These are phyloP conservation scores for Papilio polyxenes DNA, from an alignment of 1,140 invertebrate species.

Conservation along the genomic window DNA sequence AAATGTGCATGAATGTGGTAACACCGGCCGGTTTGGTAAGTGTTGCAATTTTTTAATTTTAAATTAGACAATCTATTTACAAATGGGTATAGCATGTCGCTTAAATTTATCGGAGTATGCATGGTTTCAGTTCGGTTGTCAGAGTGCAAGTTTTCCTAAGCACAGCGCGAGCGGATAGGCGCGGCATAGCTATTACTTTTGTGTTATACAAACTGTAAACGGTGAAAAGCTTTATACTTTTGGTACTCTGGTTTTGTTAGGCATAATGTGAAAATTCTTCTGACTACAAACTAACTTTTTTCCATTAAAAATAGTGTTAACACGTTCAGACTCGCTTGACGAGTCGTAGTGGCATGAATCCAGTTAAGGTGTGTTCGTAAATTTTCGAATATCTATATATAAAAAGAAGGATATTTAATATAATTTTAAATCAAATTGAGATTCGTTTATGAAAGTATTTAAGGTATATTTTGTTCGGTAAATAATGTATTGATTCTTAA, in stretches of 20 bases:
- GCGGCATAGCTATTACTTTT: constrained; percentile 33
- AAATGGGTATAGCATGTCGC: constrained; percentile 56
- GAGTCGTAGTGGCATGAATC: no score
- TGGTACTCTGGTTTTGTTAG: constrained; percentile 47
- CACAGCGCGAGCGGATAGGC: constrained; percentile 61
- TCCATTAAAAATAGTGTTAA: background rate
- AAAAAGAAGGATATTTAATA: no score
- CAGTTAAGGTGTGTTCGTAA: no score
- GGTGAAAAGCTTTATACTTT: constrained; percentile 47
- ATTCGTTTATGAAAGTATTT: no score
- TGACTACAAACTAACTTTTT: background rate
- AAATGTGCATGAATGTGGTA: constrained; percentile 65
- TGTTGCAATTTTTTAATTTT: constrained; percentile 54
- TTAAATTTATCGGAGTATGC: constrained; percentile 47
- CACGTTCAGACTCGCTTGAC: background rate
- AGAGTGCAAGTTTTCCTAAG: constrained; percentile 63
- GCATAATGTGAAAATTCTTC: constrained; percentile 35
- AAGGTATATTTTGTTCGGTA: no score
- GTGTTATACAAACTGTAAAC: constrained; percentile 51
- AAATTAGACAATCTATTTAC: constrained; percentile 32
- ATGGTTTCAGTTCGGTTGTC: constrained; percentile 40
- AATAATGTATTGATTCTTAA: no score
- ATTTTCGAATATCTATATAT: no score
- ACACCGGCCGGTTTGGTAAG: constrained; percentile 56
- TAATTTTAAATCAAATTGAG: no score